Base-by-base conservation (phyloP, 2,888 invertebrate genomes). In the Asteroscopus sphinx region DNA sequence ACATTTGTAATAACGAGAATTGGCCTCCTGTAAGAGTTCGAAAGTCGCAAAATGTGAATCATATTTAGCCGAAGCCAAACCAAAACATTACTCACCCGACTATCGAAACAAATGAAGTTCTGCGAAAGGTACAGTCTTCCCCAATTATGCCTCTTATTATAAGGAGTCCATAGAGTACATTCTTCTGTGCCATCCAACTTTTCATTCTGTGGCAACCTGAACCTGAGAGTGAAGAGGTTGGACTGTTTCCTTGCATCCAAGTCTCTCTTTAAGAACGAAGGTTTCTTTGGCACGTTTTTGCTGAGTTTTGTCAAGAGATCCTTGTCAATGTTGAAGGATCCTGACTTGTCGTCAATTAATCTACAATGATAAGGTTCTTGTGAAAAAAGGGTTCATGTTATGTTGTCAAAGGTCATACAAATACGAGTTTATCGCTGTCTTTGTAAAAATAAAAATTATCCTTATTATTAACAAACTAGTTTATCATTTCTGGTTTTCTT, bases 41-140 rank as follows among this genome's bases (percentile, higher is more conserved):
- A 4, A 2, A 21, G 17, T 21, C 4, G 17, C 4, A 21, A 21
- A 21, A 21, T 21, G 4, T 4, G 17, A 21, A 4, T 4, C 2
- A 21, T 21, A 21, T 4, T 21, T 21, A 0, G 4, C 21, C 6
- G 6, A 21, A 21, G 21, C 21, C 21, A 21, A 21, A 21, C 2
- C 21, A 21, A 26, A 25, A n/a, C 8, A 52, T 41, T 39, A 90
- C 95, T 95, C 85, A 99, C 99, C 94, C 98, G 96, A 90, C 99
- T 99, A 83, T 98, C 97, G 87, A 99, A 99, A 88, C 99, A 99
- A 79, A 99, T 95, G 87, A 98, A 99, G 93, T 98, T 98, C 82
- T 97, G 97, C 0, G 99, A 99, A 44, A 99, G 93, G 88, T 97
- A 99, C 79, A 99, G 94, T 70, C 97, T 95, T 12, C 99, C 99